Evolutionary conservation across 2,113 vertebrate species (phyloP), one percentile per base, ranked within the genome.

Genomic region (Genyomyrus donnyi): DNA sequence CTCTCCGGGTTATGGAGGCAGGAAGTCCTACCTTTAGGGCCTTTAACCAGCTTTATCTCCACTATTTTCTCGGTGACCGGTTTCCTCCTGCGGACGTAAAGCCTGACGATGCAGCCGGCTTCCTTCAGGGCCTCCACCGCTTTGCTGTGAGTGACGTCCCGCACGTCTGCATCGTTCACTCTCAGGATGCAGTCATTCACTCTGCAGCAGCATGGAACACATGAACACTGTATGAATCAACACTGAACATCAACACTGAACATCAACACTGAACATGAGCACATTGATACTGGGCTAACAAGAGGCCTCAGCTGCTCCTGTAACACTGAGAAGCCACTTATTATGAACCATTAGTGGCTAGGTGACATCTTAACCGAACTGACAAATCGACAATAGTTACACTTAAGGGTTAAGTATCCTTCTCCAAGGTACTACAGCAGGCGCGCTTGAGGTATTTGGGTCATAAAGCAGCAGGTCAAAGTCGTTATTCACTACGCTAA

Each of bases 31-130:
- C 98, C 98, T 98, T 99, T 99, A 88, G 98, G 98, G 35, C 98
- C 98, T 95, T 99, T 99, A 90, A 99, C 96, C 77, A 99, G 97
- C 87, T 99, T 99, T 93, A 99, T 96, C 91, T 99, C 98, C 96
- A 98, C 93, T 91, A 99, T 95, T 93, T 97, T 98, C 94, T 99
- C 98, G 0, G 96, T 95, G 89, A 97, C 94, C 70, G 97, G 97
- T 94, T 97, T 98, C 93, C 97, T 96, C 90, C 98, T 96, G 93
- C 98, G 96, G 91, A 99, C 96, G 35, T 98, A 98, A 53, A 99
- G 95, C n/a, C 96, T 94, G 70, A 99, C 98, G 11, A 99, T 96
- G 89, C 97, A 97, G 42, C 98, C 98, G 0, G 98, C 98, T 89
- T 99, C 98, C 92, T 99, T 99, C 92, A 99, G 91, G 0, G 98